These are phyloP conservation scores for Scaptodrosophila lebanonensis DNA, from an alignment of 1,140 invertebrate genomes.

Conservation along the genomic window DNA sequence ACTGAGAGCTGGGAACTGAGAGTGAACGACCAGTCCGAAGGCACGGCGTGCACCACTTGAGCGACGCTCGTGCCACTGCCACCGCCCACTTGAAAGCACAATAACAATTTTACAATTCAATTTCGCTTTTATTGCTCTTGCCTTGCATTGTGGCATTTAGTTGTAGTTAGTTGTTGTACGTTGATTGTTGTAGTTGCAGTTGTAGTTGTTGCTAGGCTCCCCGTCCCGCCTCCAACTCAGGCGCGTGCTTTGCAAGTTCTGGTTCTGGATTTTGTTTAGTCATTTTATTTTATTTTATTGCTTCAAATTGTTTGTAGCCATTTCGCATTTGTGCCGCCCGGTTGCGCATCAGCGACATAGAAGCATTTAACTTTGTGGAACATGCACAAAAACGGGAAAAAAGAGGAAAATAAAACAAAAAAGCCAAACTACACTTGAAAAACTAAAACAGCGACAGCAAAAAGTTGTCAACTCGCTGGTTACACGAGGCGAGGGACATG, in stretches of 20 bases:
- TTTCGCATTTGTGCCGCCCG: conserved; percentile 71
- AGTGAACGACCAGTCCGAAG: too few species aligned
- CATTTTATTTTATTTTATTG: conserved; percentile 75
- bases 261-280: too few species aligned
- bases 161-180: conserved; percentile 7
- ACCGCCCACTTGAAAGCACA: conserved; percentile 35
- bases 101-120: conserved; percentile 74
- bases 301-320: conserved; percentile 73
- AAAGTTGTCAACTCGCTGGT: conserved; percentile 64
- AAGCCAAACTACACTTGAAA: conserved; percentile 68
- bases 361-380: conserved; percentile 71
- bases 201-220: conserved; percentile 10
- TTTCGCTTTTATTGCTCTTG: conserved; percentile 64
- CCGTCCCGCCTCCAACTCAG: background rate
- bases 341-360: conserved; percentile 61
- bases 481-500: conserved; percentile 13
- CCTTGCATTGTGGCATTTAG: conserved; percentile 46
- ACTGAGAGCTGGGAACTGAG: too few species aligned
- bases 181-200: conserved; percentile 18
- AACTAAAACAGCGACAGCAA: conserved; percentile 44
- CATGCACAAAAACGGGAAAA: conserved; percentile 24
- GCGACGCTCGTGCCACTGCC: background rate
- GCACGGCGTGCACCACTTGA: too few species aligned
- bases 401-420: conserved; percentile 24
- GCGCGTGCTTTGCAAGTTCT: conserved; percentile 42